phyloP scores from a whole-genome alignment of 1,140 invertebrate species.

The Melitaea cinxia region DNA sequence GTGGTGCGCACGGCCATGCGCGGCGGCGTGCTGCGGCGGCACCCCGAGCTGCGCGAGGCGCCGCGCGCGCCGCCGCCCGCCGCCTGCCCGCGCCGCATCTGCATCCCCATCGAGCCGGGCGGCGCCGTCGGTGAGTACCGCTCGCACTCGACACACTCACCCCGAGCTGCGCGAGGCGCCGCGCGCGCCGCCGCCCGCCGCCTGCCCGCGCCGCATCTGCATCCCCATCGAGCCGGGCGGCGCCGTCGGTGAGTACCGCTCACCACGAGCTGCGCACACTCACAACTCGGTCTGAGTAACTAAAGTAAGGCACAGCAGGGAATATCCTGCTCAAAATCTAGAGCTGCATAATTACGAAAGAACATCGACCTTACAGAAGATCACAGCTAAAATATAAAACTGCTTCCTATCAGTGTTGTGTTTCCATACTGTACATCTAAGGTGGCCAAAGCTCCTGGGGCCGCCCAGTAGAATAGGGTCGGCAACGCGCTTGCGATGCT shows the following conservation, averaged over 20 bases:
- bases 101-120: conserved; percentile 69
- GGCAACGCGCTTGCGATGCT: too few relatives aligned
- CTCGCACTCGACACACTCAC: not conserved
- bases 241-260: conserved; percentile 50
- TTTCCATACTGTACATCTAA: too few relatives aligned
- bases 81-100: conserved; percentile 59
- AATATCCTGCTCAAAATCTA: too few relatives aligned
- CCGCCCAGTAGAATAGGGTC: too few relatives aligned
- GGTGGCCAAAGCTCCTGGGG: too few relatives aligned
- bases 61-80: conserved; percentile 41
- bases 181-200: conserved; percentile 36
- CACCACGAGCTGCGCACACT: too few relatives aligned
- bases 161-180: conserved; percentile 54
- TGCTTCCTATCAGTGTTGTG: too few relatives aligned
- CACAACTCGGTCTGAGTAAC: too few relatives aligned
- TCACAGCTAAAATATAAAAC: too few relatives aligned
- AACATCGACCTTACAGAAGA: too few relatives aligned
- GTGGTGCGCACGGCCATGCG: conserved; percentile 50
- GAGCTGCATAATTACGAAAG: too few relatives aligned
- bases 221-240: conserved; percentile 72
- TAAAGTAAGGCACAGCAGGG: too few relatives aligned
- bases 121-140: conserved; percentile 56
- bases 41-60: conserved; percentile 54
- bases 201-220: conserved; percentile 63
- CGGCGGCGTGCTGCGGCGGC: conserved; percentile 43